Evolutionary conservation across 2,797 vertebrate species (phyloP).

Genomic region (Squalus acanthias): DNA sequence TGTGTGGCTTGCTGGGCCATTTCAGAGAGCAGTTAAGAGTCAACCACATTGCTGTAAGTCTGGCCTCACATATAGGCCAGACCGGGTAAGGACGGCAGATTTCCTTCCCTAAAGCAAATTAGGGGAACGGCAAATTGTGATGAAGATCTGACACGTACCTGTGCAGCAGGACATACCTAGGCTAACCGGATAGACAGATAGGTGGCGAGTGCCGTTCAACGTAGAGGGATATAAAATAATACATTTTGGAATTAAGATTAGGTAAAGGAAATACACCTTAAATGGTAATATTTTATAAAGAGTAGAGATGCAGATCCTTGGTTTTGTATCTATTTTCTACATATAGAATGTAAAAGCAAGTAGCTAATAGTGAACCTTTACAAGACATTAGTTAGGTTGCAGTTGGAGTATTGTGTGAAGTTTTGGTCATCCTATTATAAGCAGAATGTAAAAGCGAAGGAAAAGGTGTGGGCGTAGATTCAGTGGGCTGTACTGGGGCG

Average conservation of each 20-base stretch:
- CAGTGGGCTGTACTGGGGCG: neutral
- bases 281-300: neutral
- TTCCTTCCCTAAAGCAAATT: neutral
- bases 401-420: neutral
- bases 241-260: neutral
- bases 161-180: neutral
- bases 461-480: neutral
- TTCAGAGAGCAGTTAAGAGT: no score
- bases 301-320: neutral
- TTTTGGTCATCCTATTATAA: neutral
- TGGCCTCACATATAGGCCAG: no score
- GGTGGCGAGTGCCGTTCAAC: neutral
- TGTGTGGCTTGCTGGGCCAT: no score
- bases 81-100: no score
- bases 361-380: neutral
- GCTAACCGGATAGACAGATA: neutral
- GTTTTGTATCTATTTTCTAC: neutral
- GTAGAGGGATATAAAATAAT: neutral
- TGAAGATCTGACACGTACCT: neutral
- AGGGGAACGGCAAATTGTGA: neutral
- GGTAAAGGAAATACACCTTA: neutral
- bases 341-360: neutral
- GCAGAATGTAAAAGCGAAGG: neutral
- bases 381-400: neutral
- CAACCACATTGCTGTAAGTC: no score